Base-by-base conservation (phyloP, 2,797 vertebrate genomes). In the Loris lydekkerianus region DNA sequence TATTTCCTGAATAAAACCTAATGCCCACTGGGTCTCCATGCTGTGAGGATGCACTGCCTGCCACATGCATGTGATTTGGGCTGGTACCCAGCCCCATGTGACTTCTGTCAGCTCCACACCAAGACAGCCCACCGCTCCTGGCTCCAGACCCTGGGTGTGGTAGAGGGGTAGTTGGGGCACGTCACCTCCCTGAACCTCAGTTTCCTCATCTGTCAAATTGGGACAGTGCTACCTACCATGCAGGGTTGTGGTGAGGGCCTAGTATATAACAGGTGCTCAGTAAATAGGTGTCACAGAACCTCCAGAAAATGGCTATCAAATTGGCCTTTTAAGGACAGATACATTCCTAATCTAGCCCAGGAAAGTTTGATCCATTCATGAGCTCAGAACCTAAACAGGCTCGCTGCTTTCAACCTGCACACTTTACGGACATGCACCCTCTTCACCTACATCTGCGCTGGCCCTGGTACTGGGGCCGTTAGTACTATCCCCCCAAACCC, bases 121-220 rank as follows among this genome's bases (percentile, higher is more conserved):
- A 37, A 34, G 40, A 58, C 2, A 85, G 25, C 25, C 73, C 43
- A 25, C 78, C 0, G 0, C 40, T 34, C 88, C 53, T 83, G 80
- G 63, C 65, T 72, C 18, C 21, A 61, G 61, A 3, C 14, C 73
- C 29, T 17, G 3, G 25, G 53, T 14, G 1, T 29, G 53, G 6
- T 25, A 23, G 63, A 95, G 21, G 34, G 80, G 69, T 63, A 69
- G 37, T 31, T 0, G 13, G 49, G 23, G 37, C 73, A 15, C 0
- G 0, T 13, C n/a, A 72, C 31, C 29, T 80, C 49, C 82, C 58
- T 27, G 27, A 92, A 37, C 56, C 88, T 92, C 40, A 0, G 61
- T 92, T 86, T 91, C 70, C 40, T 94, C 63, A 25, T 84, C 53
- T 43, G 53, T 76, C 75, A 72, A 43, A 73, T 76, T n/a, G 49